Conservation (phyloP, 2,797 vertebrate species). For the Sorex maritimensis region DNA sequence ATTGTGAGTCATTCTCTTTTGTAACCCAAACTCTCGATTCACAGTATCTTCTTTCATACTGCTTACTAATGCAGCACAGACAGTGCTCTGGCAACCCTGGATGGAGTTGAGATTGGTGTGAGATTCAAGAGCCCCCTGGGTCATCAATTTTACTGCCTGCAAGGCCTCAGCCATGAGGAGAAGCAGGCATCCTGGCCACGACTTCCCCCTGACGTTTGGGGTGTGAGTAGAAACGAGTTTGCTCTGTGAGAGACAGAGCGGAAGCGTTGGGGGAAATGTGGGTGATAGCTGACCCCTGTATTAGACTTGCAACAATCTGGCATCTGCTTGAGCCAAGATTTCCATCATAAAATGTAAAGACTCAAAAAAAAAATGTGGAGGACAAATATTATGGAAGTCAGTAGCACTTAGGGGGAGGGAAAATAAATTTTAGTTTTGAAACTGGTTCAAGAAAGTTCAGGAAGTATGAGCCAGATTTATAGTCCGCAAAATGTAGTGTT, state of each 20-base stretch:
- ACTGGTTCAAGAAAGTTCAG: conserved; percentile 63
- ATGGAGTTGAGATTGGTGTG: not conserved
- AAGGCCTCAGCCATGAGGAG: not conserved
- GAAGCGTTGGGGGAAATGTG: conserved; percentile 27
- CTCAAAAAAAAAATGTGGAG: conserved; percentile 60
- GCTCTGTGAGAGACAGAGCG: not conserved
- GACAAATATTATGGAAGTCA: conserved; percentile 67
- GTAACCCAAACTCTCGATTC: conserved; percentile 24
- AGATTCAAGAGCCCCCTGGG: not conserved
- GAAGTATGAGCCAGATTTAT: conserved; percentile 47
- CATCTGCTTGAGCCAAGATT: conserved; percentile 61
- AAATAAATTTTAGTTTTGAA: conserved; percentile 69
- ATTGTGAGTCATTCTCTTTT: conserved; percentile 7
- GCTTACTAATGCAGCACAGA: not conserved
- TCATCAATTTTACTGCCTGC: conserved; percentile 13
- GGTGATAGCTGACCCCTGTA: conserved; percentile 43
- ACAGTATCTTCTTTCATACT: not conserved
- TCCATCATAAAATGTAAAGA: conserved; percentile 56
- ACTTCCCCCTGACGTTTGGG: conserved; percentile 3
- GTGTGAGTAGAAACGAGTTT: not conserved
- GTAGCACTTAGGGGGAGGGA: conserved; percentile 19
- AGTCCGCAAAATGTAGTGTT: conserved; percentile 10
- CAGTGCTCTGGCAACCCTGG: not conserved
- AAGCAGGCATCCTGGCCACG: not conserved
- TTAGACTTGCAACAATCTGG: conserved; percentile 35